Conservation (phyloP, 2,797 vertebrate genomes). For the Toxotes lorentzi region DNA sequence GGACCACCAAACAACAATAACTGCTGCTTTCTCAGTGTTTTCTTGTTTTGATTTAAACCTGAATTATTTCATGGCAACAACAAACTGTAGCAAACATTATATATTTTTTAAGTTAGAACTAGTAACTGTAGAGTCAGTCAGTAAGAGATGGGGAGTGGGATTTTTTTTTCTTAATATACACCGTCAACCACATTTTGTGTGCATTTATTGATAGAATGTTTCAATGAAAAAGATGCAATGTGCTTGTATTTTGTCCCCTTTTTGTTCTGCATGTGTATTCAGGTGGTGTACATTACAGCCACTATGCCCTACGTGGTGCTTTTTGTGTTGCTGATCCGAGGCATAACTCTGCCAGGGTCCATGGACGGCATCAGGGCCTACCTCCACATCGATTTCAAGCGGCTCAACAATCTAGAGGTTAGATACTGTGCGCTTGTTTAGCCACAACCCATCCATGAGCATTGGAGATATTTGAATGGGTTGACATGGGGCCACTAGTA, state of each 20-base stretch:
- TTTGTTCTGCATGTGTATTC: constrained; percentile 30
- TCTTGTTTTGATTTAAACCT: neutral
- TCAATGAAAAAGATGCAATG: neutral
- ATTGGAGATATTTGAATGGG: neutral
- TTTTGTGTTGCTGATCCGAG: constrained; percentile 94
- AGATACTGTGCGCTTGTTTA: constrained; percentile 48
- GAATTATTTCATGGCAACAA: neutral
- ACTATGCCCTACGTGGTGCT: constrained; percentile 97
- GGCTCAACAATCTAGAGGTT: constrained; percentile 93
- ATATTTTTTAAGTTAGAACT: no score
- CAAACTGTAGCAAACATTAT: neutral
- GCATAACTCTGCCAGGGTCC: constrained; percentile 94
- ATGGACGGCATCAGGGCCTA: constrained; percentile 94
- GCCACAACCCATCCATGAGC: neutral
- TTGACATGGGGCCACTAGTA: no score
- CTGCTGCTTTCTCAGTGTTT: constrained; percentile 8
- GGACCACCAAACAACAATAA: neutral
- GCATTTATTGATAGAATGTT: neutral
- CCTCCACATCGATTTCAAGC: constrained; percentile 93
- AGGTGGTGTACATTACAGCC: constrained; percentile 99
- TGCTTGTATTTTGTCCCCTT: neutral
- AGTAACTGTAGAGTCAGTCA: neutral
- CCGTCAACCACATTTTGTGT: neutral
- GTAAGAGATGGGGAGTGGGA: neutral
- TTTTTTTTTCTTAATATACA: neutral